Evolutionary conservation across 1,140 invertebrate species (phyloP), one percentile per base, ranked within the genome.

Genomic region (Drosophila pectinifera): DNA sequence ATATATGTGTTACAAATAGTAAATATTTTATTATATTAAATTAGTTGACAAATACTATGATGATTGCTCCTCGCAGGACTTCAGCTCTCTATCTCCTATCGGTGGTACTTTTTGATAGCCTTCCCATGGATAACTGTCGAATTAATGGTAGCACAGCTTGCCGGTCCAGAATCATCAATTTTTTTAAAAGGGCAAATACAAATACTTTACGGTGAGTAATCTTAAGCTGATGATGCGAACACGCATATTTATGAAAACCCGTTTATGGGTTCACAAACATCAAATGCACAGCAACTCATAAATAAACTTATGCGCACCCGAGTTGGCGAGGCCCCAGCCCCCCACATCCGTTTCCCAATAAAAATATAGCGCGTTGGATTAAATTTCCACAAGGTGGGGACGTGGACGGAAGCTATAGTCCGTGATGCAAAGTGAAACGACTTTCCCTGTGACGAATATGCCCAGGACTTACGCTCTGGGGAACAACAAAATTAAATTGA

Each of bases 301-400:
- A 75, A 75, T 75, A 75, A 73, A 43, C 51, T 39, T 26, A 63
- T 56, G 65, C 70, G 45, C 72, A 75, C 51, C 58, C 48, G 16
- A 18, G 59, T 62, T 51, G 53, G 72, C 53, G 31, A 56, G 53
- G 49, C 54, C 43, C 34, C 72, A 41, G 22, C 22, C 31, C n/a
- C 16, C 61, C 7, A 8, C 49, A 42, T 5, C 41, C 18, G 10
- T 1, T 20, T n/a, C n/a, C 39, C 64, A 49, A 67, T 67, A 67
- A 67, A 67, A 64, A 49, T 64, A 67, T 67, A 67, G 34, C 43
- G 11, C 45, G n/a, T n/a, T 36, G 43, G 26, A 67, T 34, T 38
- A 61, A 46, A 46, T 59, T 43, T 48, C 26, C 11, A 14, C 16
- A 11, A 28, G 41, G 18, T 24, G 8, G 6, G 36, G 24, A 62